Percentiles rank a stretch among this genome's conserved stretches.
These are phyloP conservation scores for Trichoplax adhaerens DNA, from an alignment of 37 sponge, comb jelly and placozoan species.

Conservation along the genomic window DNA sequence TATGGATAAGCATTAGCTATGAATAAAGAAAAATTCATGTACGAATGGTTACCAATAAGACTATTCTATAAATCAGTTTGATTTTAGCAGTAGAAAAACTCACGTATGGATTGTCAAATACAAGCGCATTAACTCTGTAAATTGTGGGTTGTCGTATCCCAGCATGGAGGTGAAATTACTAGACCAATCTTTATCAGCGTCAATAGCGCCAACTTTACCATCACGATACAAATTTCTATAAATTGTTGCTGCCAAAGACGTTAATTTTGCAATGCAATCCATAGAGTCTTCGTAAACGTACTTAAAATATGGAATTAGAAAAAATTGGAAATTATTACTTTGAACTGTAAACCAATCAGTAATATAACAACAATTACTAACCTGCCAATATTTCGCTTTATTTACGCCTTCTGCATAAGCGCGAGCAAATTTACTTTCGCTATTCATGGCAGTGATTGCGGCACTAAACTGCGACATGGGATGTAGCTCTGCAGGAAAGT, in stretches of 20 bases:
- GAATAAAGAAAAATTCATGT: neutral
- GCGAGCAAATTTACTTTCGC: conserved; percentile 90
- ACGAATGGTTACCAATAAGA: neutral
- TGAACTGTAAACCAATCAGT: neutral
- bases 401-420: conserved; percentile 80
- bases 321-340: neutral
- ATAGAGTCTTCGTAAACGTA: conserved; percentile 80
- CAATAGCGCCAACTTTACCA: conserved; percentile 67
- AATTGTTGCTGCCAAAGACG: conserved; percentile 77
- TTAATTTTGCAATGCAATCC: conserved; percentile 96
- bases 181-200: conserved; percentile 72
- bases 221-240: conserved; percentile 66
- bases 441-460: conserved; percentile 84
- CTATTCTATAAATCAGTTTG: neutral
- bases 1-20: neutral
- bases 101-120: conserved; percentile 84
- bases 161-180: conserved; percentile 93
- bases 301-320: conserved; percentile 15
- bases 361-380: conserved; percentile 3
- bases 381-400: conserved; percentile 96
- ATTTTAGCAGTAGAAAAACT: neutral
- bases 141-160: conserved; percentile 34
- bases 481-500: conserved; percentile 85
- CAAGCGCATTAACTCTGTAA: conserved; percentile 72
- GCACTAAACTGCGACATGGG: conserved; percentile 96